These are phyloP conservation scores for Lates japonicus DNA, from an alignment of 2,797 vertebrate genomes.

Conservation along the genomic window DNA sequence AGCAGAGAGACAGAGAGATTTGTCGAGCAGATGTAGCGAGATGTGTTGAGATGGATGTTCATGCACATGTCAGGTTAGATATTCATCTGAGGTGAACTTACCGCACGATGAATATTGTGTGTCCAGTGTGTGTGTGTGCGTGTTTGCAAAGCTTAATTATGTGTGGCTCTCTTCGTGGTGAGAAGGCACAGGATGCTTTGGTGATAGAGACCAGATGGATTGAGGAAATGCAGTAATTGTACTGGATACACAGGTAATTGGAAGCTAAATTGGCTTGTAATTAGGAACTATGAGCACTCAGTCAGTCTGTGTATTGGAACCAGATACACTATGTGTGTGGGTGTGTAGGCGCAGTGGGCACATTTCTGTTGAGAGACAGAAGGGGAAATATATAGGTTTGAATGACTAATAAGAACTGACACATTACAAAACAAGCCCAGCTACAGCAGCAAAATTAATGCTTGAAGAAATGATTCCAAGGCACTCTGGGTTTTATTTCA, in stretches of 20 bases:
- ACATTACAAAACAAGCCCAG: conserved; percentile 31
- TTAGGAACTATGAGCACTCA: conserved; percentile 65
- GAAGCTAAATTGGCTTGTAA: conserved; percentile 79
- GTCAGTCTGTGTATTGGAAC: conserved; percentile 52
- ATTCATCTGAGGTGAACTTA: conserved; percentile 46
- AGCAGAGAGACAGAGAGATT: conserved; percentile 19
- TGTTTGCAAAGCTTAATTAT: conserved; percentile 55
- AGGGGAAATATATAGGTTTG: conserved; percentile 12
- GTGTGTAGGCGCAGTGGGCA: conserved; percentile 8
- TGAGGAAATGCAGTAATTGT: conserved; percentile 71
- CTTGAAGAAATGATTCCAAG: conserved; percentile 17
- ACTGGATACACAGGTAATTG: conserved; percentile 79
- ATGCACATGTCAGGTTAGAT: conserved; percentile 40
- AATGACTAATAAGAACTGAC: conserved; percentile 37
- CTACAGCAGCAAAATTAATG: conserved; percentile 16
- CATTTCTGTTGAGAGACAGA: conserved; percentile 17
- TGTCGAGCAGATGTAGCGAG: conserved; percentile 28
- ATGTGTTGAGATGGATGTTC: conserved; percentile 32
- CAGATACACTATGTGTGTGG: conserved; percentile 41
- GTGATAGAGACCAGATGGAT: conserved; percentile 65
- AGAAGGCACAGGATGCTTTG: conserved; percentile 58
- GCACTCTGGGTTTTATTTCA: conserved; percentile 10
- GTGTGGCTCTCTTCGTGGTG: conserved; percentile 40
- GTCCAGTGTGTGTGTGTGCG: conserved; percentile 16
- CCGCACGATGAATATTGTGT: conserved; percentile 30